Evolutionary conservation across 2,888 invertebrate species (phyloP).

Genomic region (Eucriotettix oculatus): DNA sequence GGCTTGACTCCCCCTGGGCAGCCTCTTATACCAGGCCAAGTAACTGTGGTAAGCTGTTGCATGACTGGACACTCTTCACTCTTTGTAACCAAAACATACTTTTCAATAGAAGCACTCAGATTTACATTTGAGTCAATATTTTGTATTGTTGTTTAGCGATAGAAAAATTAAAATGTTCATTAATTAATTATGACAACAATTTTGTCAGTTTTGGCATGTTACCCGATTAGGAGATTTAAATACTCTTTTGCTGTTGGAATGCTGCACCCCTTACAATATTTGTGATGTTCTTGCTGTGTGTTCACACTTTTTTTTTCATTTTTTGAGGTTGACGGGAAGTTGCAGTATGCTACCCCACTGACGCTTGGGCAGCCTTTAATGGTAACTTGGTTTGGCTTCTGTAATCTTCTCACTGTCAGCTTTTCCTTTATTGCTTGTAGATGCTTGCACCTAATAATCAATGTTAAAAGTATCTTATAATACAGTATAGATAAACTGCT

Average conservation of each 20-base stretch:
- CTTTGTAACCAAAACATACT: no score
- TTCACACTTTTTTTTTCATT: conserved; percentile 19
- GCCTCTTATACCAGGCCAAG: conserved; percentile 80
- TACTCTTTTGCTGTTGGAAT: background rate
- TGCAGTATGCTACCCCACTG: conserved; percentile 36
- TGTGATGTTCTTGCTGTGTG: conserved; percentile 9
- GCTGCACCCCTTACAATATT: background rate
- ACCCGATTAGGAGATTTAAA: no score
- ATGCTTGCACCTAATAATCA: background rate
- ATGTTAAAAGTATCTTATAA: no score
- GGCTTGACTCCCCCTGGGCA: conserved; percentile 75
- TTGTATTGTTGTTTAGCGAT: no score
- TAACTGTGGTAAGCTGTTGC: conserved; percentile 65
- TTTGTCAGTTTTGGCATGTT: no score
- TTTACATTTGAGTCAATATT: no score
- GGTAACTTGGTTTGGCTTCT: conserved; percentile 16
- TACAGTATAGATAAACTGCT: no score
- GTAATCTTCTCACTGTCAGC: conserved; percentile 5
- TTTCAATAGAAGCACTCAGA: no score
- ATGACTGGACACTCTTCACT: no score
- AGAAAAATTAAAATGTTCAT: no score
- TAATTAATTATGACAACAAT: no score
- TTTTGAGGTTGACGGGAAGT: conserved; percentile 40
- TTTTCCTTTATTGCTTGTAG: background rate
- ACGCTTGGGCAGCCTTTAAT: conserved; percentile 33